Percentiles rank a stretch among this genome's conserved stretches.
Evolutionary conservation across 92 coral and sea anemone genomes (phyloP).

Genomic region (Chrysogorgia sp.): DNA sequence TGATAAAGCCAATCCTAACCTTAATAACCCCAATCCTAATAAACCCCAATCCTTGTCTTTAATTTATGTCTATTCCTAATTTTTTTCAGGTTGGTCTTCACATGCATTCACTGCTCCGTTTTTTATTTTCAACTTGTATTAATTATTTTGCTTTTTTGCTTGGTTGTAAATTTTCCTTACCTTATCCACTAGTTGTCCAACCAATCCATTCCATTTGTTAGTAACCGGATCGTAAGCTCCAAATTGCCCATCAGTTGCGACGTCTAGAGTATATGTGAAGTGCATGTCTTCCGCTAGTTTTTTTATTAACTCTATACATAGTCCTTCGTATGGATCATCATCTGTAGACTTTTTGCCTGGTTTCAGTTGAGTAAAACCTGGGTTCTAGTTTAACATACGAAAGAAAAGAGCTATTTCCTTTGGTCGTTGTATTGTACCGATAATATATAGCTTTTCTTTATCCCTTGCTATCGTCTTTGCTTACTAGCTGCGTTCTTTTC

Average conservation of each 20-base stretch:
- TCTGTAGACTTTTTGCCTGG: constrained; percentile 5
- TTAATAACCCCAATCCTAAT: no score
- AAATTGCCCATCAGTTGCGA: constrained; percentile 53
- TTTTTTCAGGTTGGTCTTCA: no score
- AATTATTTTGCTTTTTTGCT: no score
- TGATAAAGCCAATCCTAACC: no score
- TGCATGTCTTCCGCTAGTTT: constrained; percentile 59
- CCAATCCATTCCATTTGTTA: constrained; percentile 72
- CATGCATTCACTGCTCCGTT: no score
- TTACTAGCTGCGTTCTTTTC: no score
- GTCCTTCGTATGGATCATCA: constrained; percentile 49
- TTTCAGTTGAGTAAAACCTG: constrained; percentile 39
- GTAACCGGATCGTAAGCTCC: constrained; percentile 39
- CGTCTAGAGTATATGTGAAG: constrained; percentile 53
- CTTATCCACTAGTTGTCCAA: constrained; percentile 75
- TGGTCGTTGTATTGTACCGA: not conserved
- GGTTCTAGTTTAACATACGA: constrained; percentile 62
- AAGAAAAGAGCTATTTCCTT: no score
- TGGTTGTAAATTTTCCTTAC: constrained; percentile 40
- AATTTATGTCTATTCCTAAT: no score
- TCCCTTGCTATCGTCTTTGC: not conserved
- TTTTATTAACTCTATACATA: constrained; percentile 59
- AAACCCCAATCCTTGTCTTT: no score
- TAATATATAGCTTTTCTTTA: no score
- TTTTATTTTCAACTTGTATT: no score